A percentile compares a stretch with the other conserved stretches of the same genome.
These are phyloP conservation scores for Acrocephalus kingi DNA, from an alignment of 2,113 vertebrate species.

Conservation along the genomic window DNA sequence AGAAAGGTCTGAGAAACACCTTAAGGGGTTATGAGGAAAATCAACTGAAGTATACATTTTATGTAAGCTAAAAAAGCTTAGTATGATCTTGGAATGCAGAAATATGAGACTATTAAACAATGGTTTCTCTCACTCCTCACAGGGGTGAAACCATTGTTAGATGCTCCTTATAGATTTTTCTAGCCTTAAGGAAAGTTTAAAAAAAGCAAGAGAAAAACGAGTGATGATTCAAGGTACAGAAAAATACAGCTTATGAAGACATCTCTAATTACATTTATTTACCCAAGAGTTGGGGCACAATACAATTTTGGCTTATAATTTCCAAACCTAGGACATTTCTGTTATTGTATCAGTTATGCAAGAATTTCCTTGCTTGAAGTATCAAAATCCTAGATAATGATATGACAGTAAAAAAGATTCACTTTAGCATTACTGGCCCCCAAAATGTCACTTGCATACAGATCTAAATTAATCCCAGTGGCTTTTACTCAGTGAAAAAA, in stretches of 20 bases:
- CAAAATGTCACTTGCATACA: background rate
- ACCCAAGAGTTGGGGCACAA: background rate
- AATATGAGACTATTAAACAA: background rate
- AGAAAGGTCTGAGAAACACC: background rate
- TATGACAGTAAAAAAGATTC: background rate
- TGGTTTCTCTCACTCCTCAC: background rate
- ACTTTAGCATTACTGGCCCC: background rate
- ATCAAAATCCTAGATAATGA: background rate
- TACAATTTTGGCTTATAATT: background rate
- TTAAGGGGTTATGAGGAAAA: background rate
- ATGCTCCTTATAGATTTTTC: background rate
- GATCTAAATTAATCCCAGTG: background rate
- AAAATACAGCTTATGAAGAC: background rate
- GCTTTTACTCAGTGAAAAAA: background rate
- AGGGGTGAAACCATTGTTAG: background rate
- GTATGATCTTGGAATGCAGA: background rate
- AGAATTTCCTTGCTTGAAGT: background rate
- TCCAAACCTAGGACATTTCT: background rate
- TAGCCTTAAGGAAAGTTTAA: background rate
- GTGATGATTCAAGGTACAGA: background rate
- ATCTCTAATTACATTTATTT: background rate
- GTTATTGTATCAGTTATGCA: background rate
- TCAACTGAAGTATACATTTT: background rate
- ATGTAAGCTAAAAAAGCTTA: background rate
- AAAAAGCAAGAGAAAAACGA: background rate